A percentile compares a stretch with the other conserved stretches of the same genome.
Conservation (phyloP, 64 coral and sea anemone genomes). For the Cladopsammia gracilis region DNA sequence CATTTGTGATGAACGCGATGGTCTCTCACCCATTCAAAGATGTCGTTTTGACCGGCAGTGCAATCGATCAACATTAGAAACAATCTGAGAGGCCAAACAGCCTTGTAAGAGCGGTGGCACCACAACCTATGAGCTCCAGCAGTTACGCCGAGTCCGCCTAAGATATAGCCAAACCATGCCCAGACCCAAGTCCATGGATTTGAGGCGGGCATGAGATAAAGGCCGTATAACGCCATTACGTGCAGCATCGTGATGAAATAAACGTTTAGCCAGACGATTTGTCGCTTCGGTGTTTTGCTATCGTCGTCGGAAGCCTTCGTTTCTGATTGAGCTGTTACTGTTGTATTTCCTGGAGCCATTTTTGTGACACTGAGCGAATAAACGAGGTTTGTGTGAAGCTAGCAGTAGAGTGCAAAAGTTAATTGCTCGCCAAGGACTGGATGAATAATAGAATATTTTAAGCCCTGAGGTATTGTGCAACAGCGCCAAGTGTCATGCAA, state of each 20-base stretch:
- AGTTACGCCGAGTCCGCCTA: constrained; percentile 69
- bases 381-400: too few species aligned
- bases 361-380: too few species aligned
- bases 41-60: constrained; percentile 74
- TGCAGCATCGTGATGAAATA: constrained; percentile 62
- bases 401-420: too few species aligned
- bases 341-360: too few species aligned
- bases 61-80: constrained; percentile 45
- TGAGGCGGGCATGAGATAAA: constrained; percentile 62
- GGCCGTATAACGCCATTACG: constrained; percentile 71
- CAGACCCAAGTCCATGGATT: constrained; percentile 65
- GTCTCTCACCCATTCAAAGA: constrained; percentile 87
- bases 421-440: too few species aligned
- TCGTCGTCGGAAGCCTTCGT: too few species aligned
- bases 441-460: too few species aligned
- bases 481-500: too few species aligned
- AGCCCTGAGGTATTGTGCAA: too few species aligned
- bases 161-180: constrained; percentile 31
- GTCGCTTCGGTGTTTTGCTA: too few species aligned
- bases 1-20: constrained; percentile 91
- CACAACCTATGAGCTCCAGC: constrained; percentile 79
- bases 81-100: constrained; percentile 75
- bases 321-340: too few species aligned
- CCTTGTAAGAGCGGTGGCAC: constrained; percentile 81
- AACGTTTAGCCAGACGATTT: constrained; percentile 77